phyloP scores from a whole-genome alignment of 2,797 vertebrate species.

The Rhinichthys osculus region DNA sequence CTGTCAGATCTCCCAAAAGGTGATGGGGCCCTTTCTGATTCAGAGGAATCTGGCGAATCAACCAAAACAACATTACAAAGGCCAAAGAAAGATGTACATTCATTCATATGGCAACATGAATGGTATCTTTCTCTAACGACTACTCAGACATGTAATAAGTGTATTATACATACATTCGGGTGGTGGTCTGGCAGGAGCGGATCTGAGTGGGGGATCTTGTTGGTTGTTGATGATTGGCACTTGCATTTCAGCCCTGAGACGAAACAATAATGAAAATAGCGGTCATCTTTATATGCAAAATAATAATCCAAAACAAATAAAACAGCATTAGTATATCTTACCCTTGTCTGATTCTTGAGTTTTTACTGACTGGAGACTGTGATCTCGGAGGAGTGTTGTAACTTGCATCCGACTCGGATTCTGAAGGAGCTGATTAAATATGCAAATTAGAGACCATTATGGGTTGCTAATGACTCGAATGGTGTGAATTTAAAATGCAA shows the following conservation, averaged over 20 bases:
- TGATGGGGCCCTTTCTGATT: conserved; percentile 66
- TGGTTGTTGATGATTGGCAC: conserved; percentile 61
- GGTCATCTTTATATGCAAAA: neutral
- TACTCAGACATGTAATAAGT: neutral
- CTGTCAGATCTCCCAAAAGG: conserved; percentile 72
- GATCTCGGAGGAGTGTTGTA: conserved; percentile 69
- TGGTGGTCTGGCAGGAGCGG: conserved; percentile 63
- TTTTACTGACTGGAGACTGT: conserved; percentile 58
- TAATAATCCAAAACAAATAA: neutral
- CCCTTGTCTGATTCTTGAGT: conserved; percentile 63
- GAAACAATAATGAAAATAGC: neutral
- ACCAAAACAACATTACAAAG: neutral
- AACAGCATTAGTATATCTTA: conserved; percentile 55
- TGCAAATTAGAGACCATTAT: conserved; percentile 49
- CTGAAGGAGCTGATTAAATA: conserved; percentile 61
- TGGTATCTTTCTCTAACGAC: neutral
- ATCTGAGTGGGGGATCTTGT: conserved; percentile 58
- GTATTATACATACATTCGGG: conserved; percentile 69
- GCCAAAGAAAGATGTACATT: neutral
- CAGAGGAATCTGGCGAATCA: conserved; percentile 73
- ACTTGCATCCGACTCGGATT: conserved; percentile 77
- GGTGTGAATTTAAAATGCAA: neutral
- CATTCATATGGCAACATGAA: neutral
- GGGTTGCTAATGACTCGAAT: neutral
- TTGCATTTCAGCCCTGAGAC: conserved; percentile 67